Evolutionary conservation across 2,888 invertebrate genomes (phyloP).

Genomic region (Pteria penguin): DNA sequence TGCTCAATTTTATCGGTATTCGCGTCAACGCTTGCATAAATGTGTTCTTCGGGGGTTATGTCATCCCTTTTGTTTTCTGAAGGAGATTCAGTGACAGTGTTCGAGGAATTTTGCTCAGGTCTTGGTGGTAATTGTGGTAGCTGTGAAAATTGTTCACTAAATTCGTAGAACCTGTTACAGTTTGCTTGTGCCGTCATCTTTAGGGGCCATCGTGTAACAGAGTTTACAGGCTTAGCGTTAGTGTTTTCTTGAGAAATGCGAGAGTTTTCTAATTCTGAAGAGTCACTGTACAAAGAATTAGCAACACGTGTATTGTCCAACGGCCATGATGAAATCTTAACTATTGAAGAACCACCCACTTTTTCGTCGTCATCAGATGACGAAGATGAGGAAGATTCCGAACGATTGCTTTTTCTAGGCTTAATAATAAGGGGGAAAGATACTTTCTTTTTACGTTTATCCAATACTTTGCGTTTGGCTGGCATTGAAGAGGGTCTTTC

Average conservation of each 20-base stretch:
- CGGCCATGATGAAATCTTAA: conserved; percentile 49
- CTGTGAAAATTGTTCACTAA: too few relatives aligned
- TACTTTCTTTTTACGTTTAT: conserved; percentile 38
- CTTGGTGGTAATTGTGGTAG: too few relatives aligned
- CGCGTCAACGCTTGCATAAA: background rate
- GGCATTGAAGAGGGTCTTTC: conserved; percentile 56
- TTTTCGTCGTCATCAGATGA: conserved; percentile 51
- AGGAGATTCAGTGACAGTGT: background rate
- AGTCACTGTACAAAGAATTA: conserved; percentile 47
- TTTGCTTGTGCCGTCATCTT: conserved; percentile 5
- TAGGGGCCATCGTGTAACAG: conserved; percentile 16
- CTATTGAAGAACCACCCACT: background rate
- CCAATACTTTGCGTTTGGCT: conserved; percentile 43
- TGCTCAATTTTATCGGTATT: background rate
- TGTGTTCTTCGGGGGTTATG: background rate
- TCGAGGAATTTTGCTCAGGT: too few relatives aligned
- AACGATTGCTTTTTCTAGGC: background rate
- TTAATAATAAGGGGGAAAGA: conserved; percentile 11
- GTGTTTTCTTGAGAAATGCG: conserved; percentile 40
- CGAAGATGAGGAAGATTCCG: conserved; percentile 44
- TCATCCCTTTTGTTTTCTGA: background rate
- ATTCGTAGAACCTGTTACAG: conserved; percentile 24
- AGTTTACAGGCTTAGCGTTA: conserved; percentile 11
- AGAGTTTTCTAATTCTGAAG: conserved; percentile 44
- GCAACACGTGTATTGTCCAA: conserved; percentile 48